Conservation (phyloP, 2,888 invertebrate species). For the Drosophila sordidula region DNA sequence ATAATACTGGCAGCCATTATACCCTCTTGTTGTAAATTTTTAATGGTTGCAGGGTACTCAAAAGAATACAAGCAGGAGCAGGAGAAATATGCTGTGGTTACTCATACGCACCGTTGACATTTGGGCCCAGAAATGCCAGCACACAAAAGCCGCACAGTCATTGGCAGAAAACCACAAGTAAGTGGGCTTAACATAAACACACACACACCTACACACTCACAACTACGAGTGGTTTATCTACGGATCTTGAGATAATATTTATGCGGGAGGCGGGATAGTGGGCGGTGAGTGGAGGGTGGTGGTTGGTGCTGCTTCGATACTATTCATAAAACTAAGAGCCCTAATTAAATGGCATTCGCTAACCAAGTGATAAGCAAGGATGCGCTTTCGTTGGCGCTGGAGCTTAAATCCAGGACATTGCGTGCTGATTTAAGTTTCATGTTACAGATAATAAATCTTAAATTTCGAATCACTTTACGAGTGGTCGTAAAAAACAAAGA, state of each 20-base stretch:
- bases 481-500: constrained; percentile 69
- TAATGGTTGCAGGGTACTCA: not conserved
- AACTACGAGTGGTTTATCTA: constrained; percentile 29
- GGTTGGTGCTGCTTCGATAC: constrained; percentile 15
- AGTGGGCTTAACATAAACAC: constrained; percentile 12
- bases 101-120: constrained; percentile 67
- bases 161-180: constrained; percentile 57
- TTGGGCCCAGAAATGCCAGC: constrained; percentile 16
- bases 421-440: constrained; percentile 66
- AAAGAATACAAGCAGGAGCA: constrained; percentile 3
- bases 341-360: constrained; percentile 72
- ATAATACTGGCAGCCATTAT: too few species aligned
- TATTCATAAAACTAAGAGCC: constrained; percentile 51
- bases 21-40: not conserved
- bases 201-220: not conserved
- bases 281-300: not conserved
- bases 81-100: constrained; percentile 32
- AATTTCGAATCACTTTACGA: constrained; percentile 76
- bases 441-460: constrained; percentile 78
- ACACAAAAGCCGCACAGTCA: constrained; percentile 47
- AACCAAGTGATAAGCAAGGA: constrained; percentile 67
- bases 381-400: not conserved
- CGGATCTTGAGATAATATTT: constrained; percentile 44
- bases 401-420: constrained; percentile 26
- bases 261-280: not conserved